Evolutionary conservation across 2,113 vertebrate genomes (phyloP).

Genomic region (Hydropotes inermis): DNA sequence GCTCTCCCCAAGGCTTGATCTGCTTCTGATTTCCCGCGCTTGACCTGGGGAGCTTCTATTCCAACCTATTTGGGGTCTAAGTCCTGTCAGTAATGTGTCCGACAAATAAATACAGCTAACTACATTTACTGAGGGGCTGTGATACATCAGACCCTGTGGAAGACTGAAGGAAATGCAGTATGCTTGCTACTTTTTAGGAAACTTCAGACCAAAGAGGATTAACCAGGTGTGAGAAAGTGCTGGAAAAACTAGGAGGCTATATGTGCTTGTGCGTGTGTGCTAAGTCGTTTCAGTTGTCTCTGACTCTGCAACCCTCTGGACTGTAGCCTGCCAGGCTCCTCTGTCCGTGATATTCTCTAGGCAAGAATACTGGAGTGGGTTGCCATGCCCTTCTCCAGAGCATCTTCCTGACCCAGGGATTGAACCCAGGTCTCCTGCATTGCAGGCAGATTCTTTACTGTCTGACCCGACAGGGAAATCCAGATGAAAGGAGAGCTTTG

Average conservation of each 20-base stretch:
- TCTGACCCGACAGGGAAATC: background rate
- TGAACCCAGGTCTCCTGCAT: background rate
- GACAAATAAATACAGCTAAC: background rate
- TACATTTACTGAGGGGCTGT: background rate
- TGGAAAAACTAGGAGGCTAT: background rate
- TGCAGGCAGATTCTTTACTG: background rate
- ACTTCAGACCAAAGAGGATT: background rate
- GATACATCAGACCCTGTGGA: background rate
- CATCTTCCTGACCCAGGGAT: background rate
- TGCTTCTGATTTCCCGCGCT: background rate
- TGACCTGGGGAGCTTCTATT: background rate
- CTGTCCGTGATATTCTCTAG: background rate
- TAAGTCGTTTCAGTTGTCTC: background rate
- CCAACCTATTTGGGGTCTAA: background rate
- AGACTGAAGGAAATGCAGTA: background rate
- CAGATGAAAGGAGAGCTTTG: background rate
- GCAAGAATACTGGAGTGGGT: background rate
- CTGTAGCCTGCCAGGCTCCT: background rate
- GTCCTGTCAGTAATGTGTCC: background rate
- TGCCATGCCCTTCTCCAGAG: background rate
- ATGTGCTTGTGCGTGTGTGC: background rate
- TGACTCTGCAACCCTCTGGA: background rate
- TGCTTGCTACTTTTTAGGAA: background rate
- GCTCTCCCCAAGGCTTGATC: background rate
- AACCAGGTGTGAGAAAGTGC: background rate